phyloP scores from a whole-genome alignment of 2,888 invertebrate genomes.

The Drosophila mettleri region DNA sequence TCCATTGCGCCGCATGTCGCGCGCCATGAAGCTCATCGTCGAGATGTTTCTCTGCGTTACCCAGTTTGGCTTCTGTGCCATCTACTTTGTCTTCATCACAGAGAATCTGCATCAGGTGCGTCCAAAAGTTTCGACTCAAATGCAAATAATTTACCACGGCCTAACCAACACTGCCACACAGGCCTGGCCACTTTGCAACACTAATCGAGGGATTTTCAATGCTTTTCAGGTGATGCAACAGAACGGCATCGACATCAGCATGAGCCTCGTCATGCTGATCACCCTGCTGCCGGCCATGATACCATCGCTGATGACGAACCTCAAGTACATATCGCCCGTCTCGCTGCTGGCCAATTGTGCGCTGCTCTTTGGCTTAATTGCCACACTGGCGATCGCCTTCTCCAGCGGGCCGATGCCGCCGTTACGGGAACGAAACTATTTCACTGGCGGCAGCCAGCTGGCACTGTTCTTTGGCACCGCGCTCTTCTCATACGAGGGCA shows the following conservation, averaged over 20 bases:
- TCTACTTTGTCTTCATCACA: constrained; percentile 97
- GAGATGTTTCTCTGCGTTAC: constrained; percentile 96
- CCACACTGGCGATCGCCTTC: constrained; percentile 91
- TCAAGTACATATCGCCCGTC: constrained; percentile 87
- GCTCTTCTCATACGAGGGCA: constrained; percentile 98
- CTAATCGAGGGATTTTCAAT: neutral
- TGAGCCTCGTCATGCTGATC: constrained; percentile 76
- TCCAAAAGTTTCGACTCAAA: neutral
- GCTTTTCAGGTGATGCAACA: constrained; percentile 85
- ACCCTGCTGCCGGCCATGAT: constrained; percentile 81
- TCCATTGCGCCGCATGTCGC: constrained; percentile 87
- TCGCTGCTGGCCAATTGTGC: constrained; percentile 92
- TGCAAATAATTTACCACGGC: neutral
- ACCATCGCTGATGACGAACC: constrained; percentile 82
- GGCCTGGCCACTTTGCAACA: constrained; percentile 1
- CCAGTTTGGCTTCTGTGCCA: constrained; percentile 98
- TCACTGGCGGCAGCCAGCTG: constrained; percentile 87
- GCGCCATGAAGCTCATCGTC: constrained; percentile 89
- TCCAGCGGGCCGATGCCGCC: constrained; percentile 89
- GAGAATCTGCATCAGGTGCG: constrained; percentile 90
- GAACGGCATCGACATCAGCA: constrained; percentile 76
- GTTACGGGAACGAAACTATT: constrained; percentile 86
- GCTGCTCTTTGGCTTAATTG: constrained; percentile 88
- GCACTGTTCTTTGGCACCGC: constrained; percentile 98
- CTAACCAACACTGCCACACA: neutral